These are phyloP conservation scores for Artibeus jamaicensis DNA, from an alignment of 2,797 vertebrate genomes.

Conservation along the genomic window DNA sequence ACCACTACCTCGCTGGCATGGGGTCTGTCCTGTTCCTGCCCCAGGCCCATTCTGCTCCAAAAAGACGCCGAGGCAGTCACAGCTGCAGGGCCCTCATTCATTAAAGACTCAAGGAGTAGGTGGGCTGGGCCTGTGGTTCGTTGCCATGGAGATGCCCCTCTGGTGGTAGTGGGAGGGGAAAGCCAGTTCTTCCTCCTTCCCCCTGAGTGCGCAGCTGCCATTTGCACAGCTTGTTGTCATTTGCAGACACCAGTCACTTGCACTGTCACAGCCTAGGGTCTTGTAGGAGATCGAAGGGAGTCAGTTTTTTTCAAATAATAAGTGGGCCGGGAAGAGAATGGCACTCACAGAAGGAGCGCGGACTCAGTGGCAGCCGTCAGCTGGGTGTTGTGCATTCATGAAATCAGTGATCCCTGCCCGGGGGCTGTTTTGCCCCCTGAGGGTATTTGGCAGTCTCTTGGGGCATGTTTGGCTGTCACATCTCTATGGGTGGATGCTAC, in stretches of 20 bases:
- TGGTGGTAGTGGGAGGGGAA: background rate
- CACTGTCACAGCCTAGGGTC: too few species aligned
- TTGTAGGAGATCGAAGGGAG: background rate
- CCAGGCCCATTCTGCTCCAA: background rate
- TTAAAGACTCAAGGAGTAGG: background rate
- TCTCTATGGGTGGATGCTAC: background rate
- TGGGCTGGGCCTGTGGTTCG: background rate
- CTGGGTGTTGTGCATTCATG: rapidly evolving
- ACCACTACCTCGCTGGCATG: background rate
- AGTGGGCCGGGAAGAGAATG: background rate
- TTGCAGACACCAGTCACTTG: background rate
- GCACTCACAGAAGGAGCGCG: background rate
- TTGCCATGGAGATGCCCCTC: background rate
- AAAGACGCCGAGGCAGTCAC: background rate
- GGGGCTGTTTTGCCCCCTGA: background rate
- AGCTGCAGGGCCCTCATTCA: background rate
- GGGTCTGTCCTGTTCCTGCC: background rate
- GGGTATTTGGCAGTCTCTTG: background rate
- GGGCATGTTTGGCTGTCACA: background rate
- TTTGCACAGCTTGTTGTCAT: background rate
- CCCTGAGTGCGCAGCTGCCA: background rate
- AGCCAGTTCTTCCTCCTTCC: background rate
- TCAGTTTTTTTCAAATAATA: background rate
- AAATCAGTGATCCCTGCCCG: rapidly evolving
- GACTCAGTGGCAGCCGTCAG: rapidly evolving